These are phyloP conservation scores for Oncorhynchus kisutch DNA, from an alignment of 2,113 vertebrate species.

Conservation along the genomic window DNA sequence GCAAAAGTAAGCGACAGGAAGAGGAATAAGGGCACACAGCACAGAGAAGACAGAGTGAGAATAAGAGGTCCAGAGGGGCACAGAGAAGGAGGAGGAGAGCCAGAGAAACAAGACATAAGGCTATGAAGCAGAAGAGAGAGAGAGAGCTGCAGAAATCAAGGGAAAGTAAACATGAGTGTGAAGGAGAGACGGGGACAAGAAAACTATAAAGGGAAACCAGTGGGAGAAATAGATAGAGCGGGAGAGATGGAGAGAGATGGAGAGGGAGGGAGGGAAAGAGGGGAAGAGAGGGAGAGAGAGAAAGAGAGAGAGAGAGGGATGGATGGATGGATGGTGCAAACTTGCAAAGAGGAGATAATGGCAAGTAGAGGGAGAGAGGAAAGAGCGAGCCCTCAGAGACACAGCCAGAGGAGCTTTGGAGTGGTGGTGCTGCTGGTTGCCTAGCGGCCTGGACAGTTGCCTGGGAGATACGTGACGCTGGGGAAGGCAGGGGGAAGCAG, in stretches of 20 bases:
- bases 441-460: slow-evolving; percentile 48
- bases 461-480: slow-evolving; percentile 49
- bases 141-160: neutral
- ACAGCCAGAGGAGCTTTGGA: slow-evolving; percentile 2
- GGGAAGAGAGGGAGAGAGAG: neutral
- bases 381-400: slow-evolving; percentile 29
- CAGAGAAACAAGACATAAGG: neutral
- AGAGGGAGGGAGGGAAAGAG: neutral
- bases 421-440: slow-evolving; percentile 29
- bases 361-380: slow-evolving; percentile 10
- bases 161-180: neutral
- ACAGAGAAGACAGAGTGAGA: too few species aligned
- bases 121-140: neutral
- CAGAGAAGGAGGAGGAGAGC: neutral
- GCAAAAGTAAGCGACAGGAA: neutral
- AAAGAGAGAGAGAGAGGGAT: neutral
- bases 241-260: neutral
- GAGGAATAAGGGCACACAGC: neutral
- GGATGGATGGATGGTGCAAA: neutral
- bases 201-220: neutral
- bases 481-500: slow-evolving; percentile 25
- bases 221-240: neutral
- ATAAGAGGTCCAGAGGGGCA: too few species aligned
- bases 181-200: neutral
- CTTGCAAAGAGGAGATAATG: slow-evolving; percentile 12